Conservation (phyloP, 2,113 vertebrate species). For the Apteryx mantelli region DNA sequence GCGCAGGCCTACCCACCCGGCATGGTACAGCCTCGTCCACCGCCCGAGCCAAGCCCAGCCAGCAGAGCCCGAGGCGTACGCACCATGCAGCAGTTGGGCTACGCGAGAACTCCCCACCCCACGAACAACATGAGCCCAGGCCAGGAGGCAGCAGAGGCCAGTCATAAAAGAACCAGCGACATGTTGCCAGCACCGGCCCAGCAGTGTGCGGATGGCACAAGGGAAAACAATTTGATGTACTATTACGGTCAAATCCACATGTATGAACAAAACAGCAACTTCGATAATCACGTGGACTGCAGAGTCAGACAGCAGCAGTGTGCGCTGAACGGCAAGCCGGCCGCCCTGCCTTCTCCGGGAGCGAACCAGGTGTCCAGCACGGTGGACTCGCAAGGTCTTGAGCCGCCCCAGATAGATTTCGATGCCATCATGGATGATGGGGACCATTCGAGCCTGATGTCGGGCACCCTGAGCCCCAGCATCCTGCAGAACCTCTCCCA, state of each 20-base stretch:
- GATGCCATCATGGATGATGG: slow-evolving; percentile 97
- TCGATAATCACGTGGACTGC: slow-evolving; percentile 76
- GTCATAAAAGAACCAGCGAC: slow-evolving; percentile 79
- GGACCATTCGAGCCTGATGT: slow-evolving; percentile 96
- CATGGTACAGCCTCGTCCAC: slow-evolving; percentile 88
- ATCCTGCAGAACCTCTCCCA: slow-evolving; percentile 96
- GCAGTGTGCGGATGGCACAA: slow-evolving; percentile 47
- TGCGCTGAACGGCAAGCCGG: slow-evolving; percentile 60
- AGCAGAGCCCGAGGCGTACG: slow-evolving; percentile 77
- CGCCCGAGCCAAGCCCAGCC: slow-evolving; percentile 79
- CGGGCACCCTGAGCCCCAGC: slow-evolving; percentile 92
- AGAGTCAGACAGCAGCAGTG: slow-evolving; percentile 72
- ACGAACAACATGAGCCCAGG: slow-evolving; percentile 52
- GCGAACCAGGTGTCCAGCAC: slow-evolving; percentile 96
- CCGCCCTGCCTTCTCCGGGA: slow-evolving; percentile 89
- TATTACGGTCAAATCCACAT: slow-evolving; percentile 93
- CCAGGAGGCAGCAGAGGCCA: slow-evolving; percentile 79
- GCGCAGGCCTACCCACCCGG: slow-evolving; percentile 51
- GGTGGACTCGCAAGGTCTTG: slow-evolving; percentile 87
- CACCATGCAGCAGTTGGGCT: slow-evolving; percentile 79
- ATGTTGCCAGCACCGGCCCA: slow-evolving; percentile 50
- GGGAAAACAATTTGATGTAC: slow-evolving; percentile 79
- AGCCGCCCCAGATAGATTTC: slow-evolving; percentile 93
- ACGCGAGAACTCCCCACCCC: slow-evolving; percentile 76
- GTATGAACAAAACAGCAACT: slow-evolving; percentile 83